Base-by-base conservation (phyloP, 2,888 invertebrate species). In the Troilus luridus region DNA sequence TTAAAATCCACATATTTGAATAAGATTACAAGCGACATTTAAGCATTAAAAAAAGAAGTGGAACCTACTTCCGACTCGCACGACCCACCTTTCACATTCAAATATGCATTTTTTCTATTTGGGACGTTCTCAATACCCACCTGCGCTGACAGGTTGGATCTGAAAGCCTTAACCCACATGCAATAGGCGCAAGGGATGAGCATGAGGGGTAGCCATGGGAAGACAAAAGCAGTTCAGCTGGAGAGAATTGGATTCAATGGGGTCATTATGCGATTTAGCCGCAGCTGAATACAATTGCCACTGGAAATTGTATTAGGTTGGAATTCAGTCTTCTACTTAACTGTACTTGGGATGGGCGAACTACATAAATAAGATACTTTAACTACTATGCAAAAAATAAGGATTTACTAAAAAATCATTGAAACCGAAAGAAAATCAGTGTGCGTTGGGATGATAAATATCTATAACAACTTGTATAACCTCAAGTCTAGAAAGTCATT, bases 31-130 rank as follows among this genome's bases (percentile, higher is more conserved):
- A 77, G 72, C 72, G 17, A 77, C 72, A 77, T 77, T 77, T 41
- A 41, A 41, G 19, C 5, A 41, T 64, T 64, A 14, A 9, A 19
- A 41, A 77, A 77, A 77, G 14, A 77, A 77, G 27, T 77, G 72
- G 72, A 41, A 77, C 72, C 72, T 11, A 8, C 85, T 21, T 58
- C 85, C 12, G 12, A 56, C 12, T 85, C 14, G 56, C 41, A 77
- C 85, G 85, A n/a, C 56, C 85, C 56, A 56, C 85, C 85, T 85
- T 85, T 85, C 85, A 85, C 85, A 85, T 85, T 56, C n/a, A 58
- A 85, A 85, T 56, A 56, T n/a, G 85, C 85, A 85, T 85, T 85
- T 85, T 41, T 85, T 85, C 8, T 14, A 56, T 85, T 85, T 21
- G n/a, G 56, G 14, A 56, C 85, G 56, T 58, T 85, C 85, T 21